Base-by-base conservation (phyloP, 2,113 vertebrate species). In the Oryzias melastigma region DNA sequence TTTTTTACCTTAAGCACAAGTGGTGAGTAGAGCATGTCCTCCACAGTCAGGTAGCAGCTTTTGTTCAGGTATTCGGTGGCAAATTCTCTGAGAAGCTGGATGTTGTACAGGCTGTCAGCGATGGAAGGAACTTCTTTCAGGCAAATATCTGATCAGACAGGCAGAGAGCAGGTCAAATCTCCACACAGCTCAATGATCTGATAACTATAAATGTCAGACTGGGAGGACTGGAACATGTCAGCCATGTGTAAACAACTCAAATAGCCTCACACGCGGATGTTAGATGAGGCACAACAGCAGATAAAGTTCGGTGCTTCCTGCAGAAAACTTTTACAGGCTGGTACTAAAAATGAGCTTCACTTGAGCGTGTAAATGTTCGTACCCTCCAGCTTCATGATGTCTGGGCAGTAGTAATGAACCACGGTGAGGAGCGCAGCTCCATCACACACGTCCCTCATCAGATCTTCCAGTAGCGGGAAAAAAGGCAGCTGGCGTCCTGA, bases 331-430 rank as follows among this genome's bases (percentile, higher is more conserved):
- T 65, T 51, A 10, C 15, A 62, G 46, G 6, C 7, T 27, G 45
- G 5, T 70, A 41, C 24, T 18, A 49, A 17, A 17, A 6, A 16
- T 25, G 4, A 19, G 14, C 35, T 35, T 35, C 8, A 14, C 1
- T 57, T 63, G 44, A 18, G 54, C 6, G 15, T 14, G 22, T 41
- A 24, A 22, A 5, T 4, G 46, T 20, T 86, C 50, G 19, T 94
- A 98, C 97, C 97, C 19, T 99, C 96, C 55, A 99, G 90, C 59
- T 94, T 96, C 95, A 99, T 95, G 67, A 94, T 91, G 69, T 96
- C 95, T 0, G 96, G 93, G 80, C 96, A 98, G 75, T 97, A 99
- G 81, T 94, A 99, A 88, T 99, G 96, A 68, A 99, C 92, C 47
- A 95, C 91, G 0, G 94, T 87, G 17, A 98, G 86, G 73, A 99